Evolutionary conservation across 2,113 vertebrate species (phyloP), one percentile per base, ranked within the genome.

Genomic region (Holacanthus passer): DNA sequence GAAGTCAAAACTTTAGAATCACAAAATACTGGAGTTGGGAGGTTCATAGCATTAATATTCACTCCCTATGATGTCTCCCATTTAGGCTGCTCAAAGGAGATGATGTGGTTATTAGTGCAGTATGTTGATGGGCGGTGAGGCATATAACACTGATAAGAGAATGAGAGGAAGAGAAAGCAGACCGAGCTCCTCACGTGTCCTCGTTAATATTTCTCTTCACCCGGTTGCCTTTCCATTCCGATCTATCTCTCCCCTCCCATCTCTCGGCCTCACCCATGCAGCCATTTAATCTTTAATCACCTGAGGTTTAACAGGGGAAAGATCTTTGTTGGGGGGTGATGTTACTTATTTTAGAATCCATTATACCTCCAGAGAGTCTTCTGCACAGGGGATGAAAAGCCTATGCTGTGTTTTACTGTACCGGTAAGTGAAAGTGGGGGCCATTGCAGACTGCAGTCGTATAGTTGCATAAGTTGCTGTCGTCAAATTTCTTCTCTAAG

Each of bases 331-430:
- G 79, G 56, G 70, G 60, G 63, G 66, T 71, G 73, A 71, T 69
- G 80, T 77, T 89, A 68, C 88, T 87, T 90, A 84, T 92, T 94
- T 94, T 94, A 91, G 89, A 92, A 79, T 83, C 84, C 82, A 92
- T 92, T 90, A 84, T 73, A 47, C 69, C 68, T 67, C 43, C 35
- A 62, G 29, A 62, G 29, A 27, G 9, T 84, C 58, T 73, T 62
- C 48, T 79, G 43, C n/a, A 32, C 14, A 29, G 13, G 17, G 31
- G 29, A 65, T 60, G 73, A 79, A 73, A 59, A 31, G 56, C 45
- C 19, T 64, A 0, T 41, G 53, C 63, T 39, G 50, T 67, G 29
- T 50, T 60, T 62, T 13, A 37, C 65, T 58, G 50, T 14, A 50
- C 62, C 7, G 3, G 29, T 22, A 45, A 56, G 73, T 81, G 64